These are phyloP conservation scores for Motacilla alba DNA, from an alignment of 2,113 vertebrate species.

Conservation along the genomic window DNA sequence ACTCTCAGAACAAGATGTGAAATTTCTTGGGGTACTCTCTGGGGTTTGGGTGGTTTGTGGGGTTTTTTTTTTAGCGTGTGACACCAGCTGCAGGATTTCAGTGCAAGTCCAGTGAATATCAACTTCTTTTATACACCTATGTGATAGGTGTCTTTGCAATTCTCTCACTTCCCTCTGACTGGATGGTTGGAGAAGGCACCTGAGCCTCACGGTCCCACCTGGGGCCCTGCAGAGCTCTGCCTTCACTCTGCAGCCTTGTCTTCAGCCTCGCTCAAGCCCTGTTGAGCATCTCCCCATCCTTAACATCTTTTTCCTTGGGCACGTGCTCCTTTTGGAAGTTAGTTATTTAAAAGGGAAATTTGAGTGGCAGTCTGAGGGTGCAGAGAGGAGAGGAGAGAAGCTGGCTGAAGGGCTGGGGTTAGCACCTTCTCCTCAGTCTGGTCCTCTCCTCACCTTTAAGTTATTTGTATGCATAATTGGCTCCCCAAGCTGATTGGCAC, in stretches of 20 bases:
- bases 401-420: neutral
- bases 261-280: rapidly evolving
- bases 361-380: neutral
- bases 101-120: neutral
- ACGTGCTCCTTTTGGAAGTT: neutral
- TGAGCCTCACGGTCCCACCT: rapidly evolving
- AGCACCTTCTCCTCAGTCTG: neutral
- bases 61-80: rapidly evolving
- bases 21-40: neutral
- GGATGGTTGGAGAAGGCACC: neutral
- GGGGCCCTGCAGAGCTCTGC: neutral
- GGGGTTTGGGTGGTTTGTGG: neutral
- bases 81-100: neutral
- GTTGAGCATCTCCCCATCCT: neutral
- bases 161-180: neutral
- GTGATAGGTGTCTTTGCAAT: neutral
- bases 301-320: neutral
- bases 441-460: slow-evolving; percentile 41
- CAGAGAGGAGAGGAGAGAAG: neutral
- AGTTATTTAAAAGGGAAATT: neutral
- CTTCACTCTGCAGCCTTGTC: rapidly evolving
- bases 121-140: neutral
- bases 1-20: neutral
- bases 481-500: neutral
- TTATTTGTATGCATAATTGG: slow-evolving; percentile 36